These are phyloP conservation scores for Acanthochromis polyacanthus DNA, from an alignment of 2,113 vertebrate species.

Conservation along the genomic window DNA sequence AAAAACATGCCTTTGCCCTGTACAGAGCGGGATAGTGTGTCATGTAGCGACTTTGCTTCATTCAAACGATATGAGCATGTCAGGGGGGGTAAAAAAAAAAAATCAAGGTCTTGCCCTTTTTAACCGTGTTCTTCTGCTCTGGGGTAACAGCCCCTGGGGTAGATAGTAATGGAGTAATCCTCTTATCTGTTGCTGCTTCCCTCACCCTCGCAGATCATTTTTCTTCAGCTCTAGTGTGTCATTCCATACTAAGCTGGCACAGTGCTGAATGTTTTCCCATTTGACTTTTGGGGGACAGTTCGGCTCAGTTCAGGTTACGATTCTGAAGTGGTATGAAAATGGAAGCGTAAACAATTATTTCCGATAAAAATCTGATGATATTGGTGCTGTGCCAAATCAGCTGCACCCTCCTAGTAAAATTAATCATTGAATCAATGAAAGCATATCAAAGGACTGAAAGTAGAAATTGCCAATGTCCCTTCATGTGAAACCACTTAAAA, in stretches of 20 bases:
- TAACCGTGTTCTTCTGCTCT: constrained; percentile 67
- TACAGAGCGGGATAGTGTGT: constrained; percentile 48
- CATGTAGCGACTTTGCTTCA: constrained; percentile 46
- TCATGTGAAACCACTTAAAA: neutral
- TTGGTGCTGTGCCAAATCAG: neutral
- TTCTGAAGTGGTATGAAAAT: constrained; percentile 36
- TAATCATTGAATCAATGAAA: constrained; percentile 1
- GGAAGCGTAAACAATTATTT: neutral
- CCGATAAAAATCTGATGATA: constrained; percentile 18
- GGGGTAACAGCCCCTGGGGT: constrained; percentile 76
- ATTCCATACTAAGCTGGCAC: constrained; percentile 60
- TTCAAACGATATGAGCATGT: constrained; percentile 53
- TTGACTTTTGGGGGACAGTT: constrained; percentile 54
- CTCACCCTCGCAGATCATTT: constrained; percentile 68
- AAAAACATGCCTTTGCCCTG: constrained; percentile 57
- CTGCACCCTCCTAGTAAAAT: neutral
- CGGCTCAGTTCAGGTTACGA: constrained; percentile 50
- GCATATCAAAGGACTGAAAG: neutral
- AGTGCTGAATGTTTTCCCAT: constrained; percentile 56
- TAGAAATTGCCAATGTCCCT: neutral
- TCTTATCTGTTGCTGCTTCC: constrained; percentile 83
- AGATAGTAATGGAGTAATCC: constrained; percentile 85
- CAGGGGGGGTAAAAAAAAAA: constrained; percentile 37
- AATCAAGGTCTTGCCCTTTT: constrained; percentile 82
- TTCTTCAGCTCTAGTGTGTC: constrained; percentile 67